These are phyloP conservation scores for Romanogobio albipinnatus DNA, from an alignment of 2,113 vertebrate genomes.

Conservation along the genomic window DNA sequence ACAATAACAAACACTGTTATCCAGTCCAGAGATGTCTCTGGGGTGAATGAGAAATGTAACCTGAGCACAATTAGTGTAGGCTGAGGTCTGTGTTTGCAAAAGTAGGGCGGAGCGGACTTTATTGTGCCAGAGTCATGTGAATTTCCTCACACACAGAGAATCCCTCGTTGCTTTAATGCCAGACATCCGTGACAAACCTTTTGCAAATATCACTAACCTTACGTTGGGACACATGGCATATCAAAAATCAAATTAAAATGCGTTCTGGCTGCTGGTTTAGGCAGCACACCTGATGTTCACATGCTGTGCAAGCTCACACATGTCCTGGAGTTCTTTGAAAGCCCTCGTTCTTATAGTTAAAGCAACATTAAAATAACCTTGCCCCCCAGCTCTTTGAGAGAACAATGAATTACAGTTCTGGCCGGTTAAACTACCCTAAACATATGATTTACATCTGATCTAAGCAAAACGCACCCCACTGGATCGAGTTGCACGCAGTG, in stretches of 20 bases:
- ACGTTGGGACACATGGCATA: neutral
- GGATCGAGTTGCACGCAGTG: slow-evolving; percentile 40
- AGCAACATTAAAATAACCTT: slow-evolving; percentile 5
- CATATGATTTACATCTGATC: slow-evolving; percentile 56
- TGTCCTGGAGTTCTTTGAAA: neutral
- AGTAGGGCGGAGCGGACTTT: neutral
- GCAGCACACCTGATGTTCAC: neutral
- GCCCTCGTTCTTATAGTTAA: neutral
- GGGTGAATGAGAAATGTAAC: slow-evolving; percentile 34
- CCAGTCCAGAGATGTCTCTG: slow-evolving; percentile 24
- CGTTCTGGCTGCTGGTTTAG: neutral
- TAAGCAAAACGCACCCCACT: neutral
- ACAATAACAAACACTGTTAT: slow-evolving; percentile 16
- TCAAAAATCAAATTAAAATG: neutral
- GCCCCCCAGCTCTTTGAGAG: slow-evolving; percentile 8
- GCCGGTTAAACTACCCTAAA: neutral
- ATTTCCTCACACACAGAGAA: neutral
- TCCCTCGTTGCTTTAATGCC: neutral
- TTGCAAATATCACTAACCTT: neutral
- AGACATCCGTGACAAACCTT: neutral
- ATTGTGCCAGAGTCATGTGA: neutral
- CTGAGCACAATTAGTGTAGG: neutral
- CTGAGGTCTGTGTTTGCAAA: neutral
- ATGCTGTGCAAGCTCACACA: neutral
- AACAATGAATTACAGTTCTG: neutral